Conservation (phyloP, 2,113 vertebrate genomes). For the Rhea pennata region DNA sequence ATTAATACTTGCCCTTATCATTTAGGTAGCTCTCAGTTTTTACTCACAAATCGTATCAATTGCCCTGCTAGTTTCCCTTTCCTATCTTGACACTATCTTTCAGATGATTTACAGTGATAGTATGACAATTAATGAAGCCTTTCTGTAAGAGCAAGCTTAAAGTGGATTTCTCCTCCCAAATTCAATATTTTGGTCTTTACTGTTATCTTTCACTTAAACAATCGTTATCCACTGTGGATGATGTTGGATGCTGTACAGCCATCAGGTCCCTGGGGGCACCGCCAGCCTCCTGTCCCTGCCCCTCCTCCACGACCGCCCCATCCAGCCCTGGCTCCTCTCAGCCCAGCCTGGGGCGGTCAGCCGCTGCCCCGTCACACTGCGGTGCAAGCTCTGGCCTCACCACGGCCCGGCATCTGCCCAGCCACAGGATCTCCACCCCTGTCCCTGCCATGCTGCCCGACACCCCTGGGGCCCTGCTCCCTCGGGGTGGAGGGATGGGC, state of each 20-base stretch:
- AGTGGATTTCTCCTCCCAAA: background rate
- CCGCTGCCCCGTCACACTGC: background rate
- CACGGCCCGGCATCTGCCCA: background rate
- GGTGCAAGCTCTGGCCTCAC: background rate
- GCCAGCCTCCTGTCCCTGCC: background rate
- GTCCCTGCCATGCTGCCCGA: background rate
- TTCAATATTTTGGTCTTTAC: background rate
- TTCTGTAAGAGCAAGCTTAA: background rate
- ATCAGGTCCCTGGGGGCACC: too few species aligned
- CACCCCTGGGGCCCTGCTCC: too few species aligned
- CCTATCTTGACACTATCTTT: background rate
- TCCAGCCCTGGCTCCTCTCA: background rate
- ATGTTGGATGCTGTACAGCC: background rate
- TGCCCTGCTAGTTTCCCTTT: background rate
- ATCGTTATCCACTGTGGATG: background rate
- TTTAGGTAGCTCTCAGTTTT: background rate
- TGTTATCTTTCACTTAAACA: background rate
- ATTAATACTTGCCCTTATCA: background rate
- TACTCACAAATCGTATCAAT: background rate
- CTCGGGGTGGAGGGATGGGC: background rate
- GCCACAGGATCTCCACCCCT: fast-evolving
- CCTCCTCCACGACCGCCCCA: fast-evolving
- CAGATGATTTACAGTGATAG: background rate
- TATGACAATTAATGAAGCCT: background rate
- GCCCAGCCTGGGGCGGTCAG: background rate